phyloP scores from a whole-genome alignment of 2,797 vertebrate genomes.

The Bryconaethiops microstoma region DNA sequence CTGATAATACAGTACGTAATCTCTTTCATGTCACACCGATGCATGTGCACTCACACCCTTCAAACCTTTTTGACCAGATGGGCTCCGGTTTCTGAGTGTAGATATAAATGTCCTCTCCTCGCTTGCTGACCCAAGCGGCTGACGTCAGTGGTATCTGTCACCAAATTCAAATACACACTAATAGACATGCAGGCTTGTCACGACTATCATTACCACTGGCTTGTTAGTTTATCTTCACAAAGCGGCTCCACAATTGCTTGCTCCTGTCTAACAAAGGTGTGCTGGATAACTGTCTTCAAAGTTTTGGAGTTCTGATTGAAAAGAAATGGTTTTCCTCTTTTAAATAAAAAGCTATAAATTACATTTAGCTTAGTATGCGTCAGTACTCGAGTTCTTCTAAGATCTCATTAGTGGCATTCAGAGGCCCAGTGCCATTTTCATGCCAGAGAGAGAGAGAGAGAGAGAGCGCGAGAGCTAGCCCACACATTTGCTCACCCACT shows the following conservation, averaged over 20 bases:
- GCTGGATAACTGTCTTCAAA: neutral
- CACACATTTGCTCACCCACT: conserved; percentile 11
- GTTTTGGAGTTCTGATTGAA: neutral
- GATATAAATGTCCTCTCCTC: conserved; percentile 33
- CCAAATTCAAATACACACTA: neutral
- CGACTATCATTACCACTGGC: neutral
- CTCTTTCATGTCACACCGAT: neutral
- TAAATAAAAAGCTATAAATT: neutral
- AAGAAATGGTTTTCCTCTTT: neutral
- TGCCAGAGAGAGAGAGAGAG: neutral
- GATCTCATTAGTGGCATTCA: neutral
- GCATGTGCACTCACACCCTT: neutral
- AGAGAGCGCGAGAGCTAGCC: neutral
- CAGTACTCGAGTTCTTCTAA: neutral
- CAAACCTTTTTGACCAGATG: conserved; percentile 16
- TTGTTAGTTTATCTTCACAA: neutral
- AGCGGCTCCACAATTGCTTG: neutral
- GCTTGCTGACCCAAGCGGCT: conserved; percentile 19
- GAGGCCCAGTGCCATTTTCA: neutral
- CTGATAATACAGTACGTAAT: neutral
- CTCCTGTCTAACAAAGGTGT: neutral
- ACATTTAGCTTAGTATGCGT: neutral
- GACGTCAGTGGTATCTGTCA: conserved; percentile 7
- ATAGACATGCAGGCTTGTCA: neutral
- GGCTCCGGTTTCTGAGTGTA: conserved; percentile 8